Evolutionary conservation across 2,888 invertebrate genomes (phyloP), one percentile per base, ranked within the genome.

Genomic region (Spialia ferax): DNA sequence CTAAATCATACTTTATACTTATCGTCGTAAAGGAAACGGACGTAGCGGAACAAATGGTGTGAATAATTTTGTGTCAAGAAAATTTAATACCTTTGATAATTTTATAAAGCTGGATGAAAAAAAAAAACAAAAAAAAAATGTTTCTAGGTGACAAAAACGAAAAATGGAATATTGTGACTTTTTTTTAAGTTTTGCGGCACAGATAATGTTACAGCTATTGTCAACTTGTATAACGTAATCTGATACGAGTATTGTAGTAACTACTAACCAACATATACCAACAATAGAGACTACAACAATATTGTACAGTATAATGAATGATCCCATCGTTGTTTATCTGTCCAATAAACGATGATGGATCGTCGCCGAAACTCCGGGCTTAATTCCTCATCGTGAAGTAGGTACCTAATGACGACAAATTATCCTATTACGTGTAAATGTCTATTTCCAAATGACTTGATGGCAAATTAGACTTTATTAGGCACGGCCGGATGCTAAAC

Each of bases 321-420:
- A 18, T 42, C 18, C 18, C 8, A 32, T 55, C 55, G 55, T 55
- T 42, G 55, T 84, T 78, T 78, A 76, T 82, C 79, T 83, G 83
- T 83, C 75, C 84, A 60, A 66, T 60, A 60, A 60, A 83, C 82
- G 78, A 82, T 84, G 82, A 86, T 83, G 77, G 79, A 87, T 83
- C 79, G 80, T 71, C 74, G 61, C 61, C 72, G 70, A 70, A 70
- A 70, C 79, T 74, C 78, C 80, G 82, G 84, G 82, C 79, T 82
- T 83, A 74, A 79, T 78, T 79, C 75, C 71, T 79, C 78, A 80
- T 82, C 79, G 77, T 80, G 75, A 80, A 80, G 78, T 87, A n/a
- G n/a, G n/a, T n/a, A n/a, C n/a, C n/a, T n/a, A 84, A 88, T 85
- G 78, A 83, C 80, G 78, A 86, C 82, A 85, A 87, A 88, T 86